Percentiles rank a stretch among this genome's conserved stretches.
phyloP scores from a whole-genome alignment of 2,888 invertebrate genomes.

The Parnassius glacialis region DNA sequence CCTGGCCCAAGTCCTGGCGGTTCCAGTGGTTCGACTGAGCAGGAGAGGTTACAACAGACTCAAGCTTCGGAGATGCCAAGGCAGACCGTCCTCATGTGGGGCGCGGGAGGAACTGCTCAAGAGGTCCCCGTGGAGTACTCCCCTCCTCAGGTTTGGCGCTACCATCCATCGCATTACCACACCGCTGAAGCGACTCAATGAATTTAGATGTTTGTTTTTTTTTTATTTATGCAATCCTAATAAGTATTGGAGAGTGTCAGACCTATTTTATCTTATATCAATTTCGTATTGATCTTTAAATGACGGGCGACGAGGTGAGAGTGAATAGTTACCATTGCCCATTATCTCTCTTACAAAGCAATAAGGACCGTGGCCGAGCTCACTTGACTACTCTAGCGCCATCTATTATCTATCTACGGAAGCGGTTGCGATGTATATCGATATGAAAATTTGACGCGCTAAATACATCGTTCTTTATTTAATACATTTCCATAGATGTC shows the following conservation, averaged over 20 bases:
- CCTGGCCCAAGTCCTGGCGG: constrained; percentile 74
- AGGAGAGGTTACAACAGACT: constrained; percentile 64
- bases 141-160: constrained; percentile 78
- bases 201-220: constrained; percentile 42
- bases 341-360: too few species aligned
- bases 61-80: constrained; percentile 83
- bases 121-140: constrained; percentile 73
- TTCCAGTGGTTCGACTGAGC: constrained; percentile 68
- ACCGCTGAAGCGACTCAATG: constrained; percentile 77
- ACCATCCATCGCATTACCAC: constrained; percentile 74
- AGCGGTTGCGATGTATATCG: too few species aligned
- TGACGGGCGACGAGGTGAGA: constrained; percentile 11
- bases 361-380: too few species aligned
- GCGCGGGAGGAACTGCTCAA: constrained; percentile 78
- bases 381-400: too few species aligned
- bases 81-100: constrained; percentile 97
- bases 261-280: constrained; percentile 19
- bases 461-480: too few species aligned
- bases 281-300: constrained; percentile 6
- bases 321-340: constrained; percentile 22
- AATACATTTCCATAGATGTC: too few species aligned
- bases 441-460: too few species aligned
- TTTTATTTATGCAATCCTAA: constrained; percentile 50
- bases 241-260: constrained; percentile 9
- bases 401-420: too few species aligned